phyloP scores from a whole-genome alignment of 2,888 invertebrate genomes.

The Choreutis nemorana region DNA sequence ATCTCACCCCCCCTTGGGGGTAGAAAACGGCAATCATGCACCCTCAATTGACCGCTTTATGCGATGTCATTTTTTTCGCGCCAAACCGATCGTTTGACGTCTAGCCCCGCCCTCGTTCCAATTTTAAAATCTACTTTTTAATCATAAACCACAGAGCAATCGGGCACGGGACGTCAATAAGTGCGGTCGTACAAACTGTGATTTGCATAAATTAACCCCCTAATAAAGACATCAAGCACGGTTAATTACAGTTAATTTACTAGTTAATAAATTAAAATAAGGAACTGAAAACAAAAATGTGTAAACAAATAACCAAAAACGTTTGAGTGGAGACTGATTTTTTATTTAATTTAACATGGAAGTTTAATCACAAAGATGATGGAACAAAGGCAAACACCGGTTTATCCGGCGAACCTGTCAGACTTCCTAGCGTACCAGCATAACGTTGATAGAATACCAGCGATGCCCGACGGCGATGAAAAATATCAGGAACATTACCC shows the following conservation, averaged over 20 bases:
- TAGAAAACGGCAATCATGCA: constrained; percentile 26
- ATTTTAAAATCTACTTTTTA: constrained; percentile 46
- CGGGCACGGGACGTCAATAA: constrained; percentile 23
- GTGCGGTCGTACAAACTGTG: constrained; percentile 22
- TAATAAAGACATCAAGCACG: constrained; percentile 7
- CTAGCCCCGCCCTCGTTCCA: constrained; percentile 40
- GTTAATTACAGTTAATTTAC: constrained; percentile 11
- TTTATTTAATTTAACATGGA: constrained; percentile 17
- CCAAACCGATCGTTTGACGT: constrained; percentile 43
- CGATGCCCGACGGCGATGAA: constrained; percentile 30
- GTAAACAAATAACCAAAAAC: constrained; percentile 10
- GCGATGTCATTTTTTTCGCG: constrained; percentile 57
- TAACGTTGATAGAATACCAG: constrained; percentile 29
- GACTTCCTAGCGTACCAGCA: constrained; percentile 45
- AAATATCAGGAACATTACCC: constrained; percentile 27
- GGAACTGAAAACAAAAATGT: constrained; percentile 4
- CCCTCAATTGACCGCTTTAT: constrained; percentile 52
- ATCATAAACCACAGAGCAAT: constrained; percentile 46
- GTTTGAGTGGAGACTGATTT: constrained; percentile 15
- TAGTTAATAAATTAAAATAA: constrained; percentile 9
- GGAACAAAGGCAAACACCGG: constrained; percentile 36
- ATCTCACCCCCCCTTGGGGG: constrained; percentile 21
- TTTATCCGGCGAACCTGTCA: constrained; percentile 43
- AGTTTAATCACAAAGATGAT: constrained; percentile 25
- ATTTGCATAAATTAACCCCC: constrained; percentile 12